Conservation (phyloP, 2,113 vertebrate species). For the Sorex araneus region DNA sequence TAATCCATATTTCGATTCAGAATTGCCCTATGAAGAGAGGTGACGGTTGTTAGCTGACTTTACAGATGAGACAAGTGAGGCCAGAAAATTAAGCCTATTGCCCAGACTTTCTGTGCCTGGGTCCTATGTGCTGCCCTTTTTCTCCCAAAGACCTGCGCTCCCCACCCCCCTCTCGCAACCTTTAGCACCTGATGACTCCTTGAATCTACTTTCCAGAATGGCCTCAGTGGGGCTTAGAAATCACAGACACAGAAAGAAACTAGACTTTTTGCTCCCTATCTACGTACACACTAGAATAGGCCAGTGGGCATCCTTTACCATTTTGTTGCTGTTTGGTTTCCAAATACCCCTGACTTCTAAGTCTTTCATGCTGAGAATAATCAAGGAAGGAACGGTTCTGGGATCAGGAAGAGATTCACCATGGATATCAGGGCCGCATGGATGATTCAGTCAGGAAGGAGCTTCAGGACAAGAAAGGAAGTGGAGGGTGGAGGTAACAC, state of each 20-base stretch:
- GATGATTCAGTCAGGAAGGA: neutral
- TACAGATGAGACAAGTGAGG: neutral
- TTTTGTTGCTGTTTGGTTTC: neutral
- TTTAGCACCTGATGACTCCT: fast-evolving
- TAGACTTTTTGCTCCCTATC: no score
- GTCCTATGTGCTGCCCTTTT: fast-evolving
- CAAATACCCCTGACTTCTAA: neutral
- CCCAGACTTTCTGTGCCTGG: fast-evolving
- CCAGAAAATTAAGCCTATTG: neutral
- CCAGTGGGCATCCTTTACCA: neutral
- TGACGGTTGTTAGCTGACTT: neutral
- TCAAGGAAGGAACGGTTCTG: neutral
- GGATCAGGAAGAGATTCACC: neutral
- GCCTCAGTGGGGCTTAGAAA: neutral
- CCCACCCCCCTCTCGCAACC: no score
- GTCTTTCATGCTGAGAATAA: no score
- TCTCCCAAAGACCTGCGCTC: neutral
- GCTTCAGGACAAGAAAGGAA: neutral
- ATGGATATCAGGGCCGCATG: neutral
- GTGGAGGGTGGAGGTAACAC: neutral
- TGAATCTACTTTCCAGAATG: neutral
- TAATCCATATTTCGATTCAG: neutral
- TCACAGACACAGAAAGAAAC: neutral
- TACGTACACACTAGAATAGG: neutral
- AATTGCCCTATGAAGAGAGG: neutral